Evolutionary conservation across 2,797 vertebrate species (phyloP).

Genomic region (Notamacropus eugenii): DNA sequence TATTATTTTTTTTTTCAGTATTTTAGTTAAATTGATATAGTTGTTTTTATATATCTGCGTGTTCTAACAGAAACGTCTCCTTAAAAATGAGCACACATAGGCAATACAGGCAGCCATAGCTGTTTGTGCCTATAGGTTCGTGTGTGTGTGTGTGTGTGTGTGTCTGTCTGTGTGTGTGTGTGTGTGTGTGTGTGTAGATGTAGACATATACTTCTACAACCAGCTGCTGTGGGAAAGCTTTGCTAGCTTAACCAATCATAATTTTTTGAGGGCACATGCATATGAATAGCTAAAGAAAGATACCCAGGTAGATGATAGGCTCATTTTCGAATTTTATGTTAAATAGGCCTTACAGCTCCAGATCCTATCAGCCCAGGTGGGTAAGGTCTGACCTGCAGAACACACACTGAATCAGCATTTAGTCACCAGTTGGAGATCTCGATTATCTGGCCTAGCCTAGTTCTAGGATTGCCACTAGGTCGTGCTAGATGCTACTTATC

Average conservation of each 20-base stretch:
- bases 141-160: too few relatives aligned
- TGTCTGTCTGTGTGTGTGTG: too few relatives aligned
- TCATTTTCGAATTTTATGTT: background rate
- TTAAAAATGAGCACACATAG: slow-evolving; percentile 37
- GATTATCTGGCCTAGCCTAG: background rate
- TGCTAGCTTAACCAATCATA: background rate
- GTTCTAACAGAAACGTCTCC: background rate
- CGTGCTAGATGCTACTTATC: slow-evolving; percentile 49
- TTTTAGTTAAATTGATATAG: slow-evolving; percentile 41
- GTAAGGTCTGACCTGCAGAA: background rate
- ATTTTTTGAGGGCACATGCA: slow-evolving; percentile 21
- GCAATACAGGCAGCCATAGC: background rate
- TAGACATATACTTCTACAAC: slow-evolving; percentile 37
- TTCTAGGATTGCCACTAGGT: slow-evolving; percentile 50
- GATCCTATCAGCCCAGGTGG: background rate
- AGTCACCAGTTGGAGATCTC: background rate
- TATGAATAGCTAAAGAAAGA: background rate
- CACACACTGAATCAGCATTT: background rate
- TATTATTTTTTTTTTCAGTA: slow-evolving; percentile 40
- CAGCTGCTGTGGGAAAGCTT: slow-evolving; percentile 35
- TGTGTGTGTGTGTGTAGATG: too few relatives aligned
- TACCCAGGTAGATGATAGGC: background rate
- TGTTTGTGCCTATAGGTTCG: background rate
- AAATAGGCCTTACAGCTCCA: background rate
- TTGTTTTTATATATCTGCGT: slow-evolving; percentile 18